phyloP scores from a whole-genome alignment of 2,888 invertebrate species.

The Pardosa pseudoannulata region DNA sequence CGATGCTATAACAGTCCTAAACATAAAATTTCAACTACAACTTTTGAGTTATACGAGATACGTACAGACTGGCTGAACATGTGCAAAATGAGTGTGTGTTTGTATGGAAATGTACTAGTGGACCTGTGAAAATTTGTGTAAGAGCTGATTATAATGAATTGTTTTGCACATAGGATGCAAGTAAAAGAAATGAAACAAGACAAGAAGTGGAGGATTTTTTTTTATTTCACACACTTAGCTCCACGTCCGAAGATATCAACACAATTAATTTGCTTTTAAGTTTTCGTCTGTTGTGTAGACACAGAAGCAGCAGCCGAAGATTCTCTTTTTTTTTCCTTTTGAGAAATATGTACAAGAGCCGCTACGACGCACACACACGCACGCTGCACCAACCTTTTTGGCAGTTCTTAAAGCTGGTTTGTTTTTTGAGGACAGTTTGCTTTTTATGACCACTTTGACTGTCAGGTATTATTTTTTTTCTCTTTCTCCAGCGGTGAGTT shows the following conservation, averaged over 20 bases:
- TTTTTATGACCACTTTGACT: neutral
- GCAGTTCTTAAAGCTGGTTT: conserved; percentile 14
- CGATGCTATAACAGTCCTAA: too few species aligned
- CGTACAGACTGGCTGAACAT: too few species aligned
- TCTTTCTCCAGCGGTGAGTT: neutral
- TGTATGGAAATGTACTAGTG: too few species aligned
- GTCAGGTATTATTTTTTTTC: neutral
- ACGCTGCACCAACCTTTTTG: neutral
- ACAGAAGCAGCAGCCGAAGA: conserved; percentile 13
- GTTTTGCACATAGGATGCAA: neutral
- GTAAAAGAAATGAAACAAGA: neutral
- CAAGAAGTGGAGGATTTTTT: conserved; percentile 23
- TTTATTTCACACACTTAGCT: conserved; percentile 37
- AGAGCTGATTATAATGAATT: too few species aligned
- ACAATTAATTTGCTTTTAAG: conserved; percentile 22
- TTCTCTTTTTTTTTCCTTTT: too few species aligned
- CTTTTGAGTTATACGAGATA: too few species aligned
- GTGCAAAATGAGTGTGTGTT: too few species aligned
- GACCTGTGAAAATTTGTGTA: too few species aligned
- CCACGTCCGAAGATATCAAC: conserved; percentile 28
- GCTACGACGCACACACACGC: conserved; percentile 14
- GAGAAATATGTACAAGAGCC: conserved; percentile 53
- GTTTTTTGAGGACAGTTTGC: neutral
- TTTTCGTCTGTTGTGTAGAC: conserved; percentile 33
- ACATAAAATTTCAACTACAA: too few species aligned